A percentile compares a stretch with the other conserved stretches of the same genome.
These are phyloP conservation scores for Alethe castanea DNA, from an alignment of 2,113 vertebrate genomes.

Conservation along the genomic window DNA sequence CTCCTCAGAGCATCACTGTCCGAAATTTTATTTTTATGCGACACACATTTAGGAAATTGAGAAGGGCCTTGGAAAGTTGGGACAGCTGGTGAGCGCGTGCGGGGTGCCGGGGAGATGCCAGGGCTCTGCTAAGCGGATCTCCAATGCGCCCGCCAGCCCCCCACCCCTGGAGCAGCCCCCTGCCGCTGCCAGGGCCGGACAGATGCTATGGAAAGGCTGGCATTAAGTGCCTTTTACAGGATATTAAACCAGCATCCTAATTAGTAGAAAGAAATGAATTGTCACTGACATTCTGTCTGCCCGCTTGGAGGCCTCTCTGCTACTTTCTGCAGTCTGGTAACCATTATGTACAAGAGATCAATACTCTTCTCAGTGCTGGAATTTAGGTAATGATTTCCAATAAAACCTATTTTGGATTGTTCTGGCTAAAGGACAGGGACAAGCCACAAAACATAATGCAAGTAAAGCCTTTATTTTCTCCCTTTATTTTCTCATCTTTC, in stretches of 20 bases:
- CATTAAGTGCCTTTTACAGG: constrained; percentile 79
- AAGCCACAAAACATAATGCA: constrained; percentile 67
- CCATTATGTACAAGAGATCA: constrained; percentile 73
- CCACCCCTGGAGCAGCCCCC: constrained; percentile 61
- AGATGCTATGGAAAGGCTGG: constrained; percentile 74
- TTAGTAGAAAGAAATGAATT: constrained; percentile 76
- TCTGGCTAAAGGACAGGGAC: constrained; percentile 70
- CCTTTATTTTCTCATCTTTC: background rate
- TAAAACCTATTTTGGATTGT: constrained; percentile 75
- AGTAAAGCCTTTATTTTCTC: constrained; percentile 34
- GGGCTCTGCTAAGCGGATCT: constrained; percentile 39
- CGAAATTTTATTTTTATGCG: constrained; percentile 73
- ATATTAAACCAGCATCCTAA: constrained; percentile 80
- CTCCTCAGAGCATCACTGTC: constrained; percentile 7
- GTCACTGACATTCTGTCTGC: constrained; percentile 76
- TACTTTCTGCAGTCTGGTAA: constrained; percentile 77
- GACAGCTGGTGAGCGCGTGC: constrained; percentile 70
- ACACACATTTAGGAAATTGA: constrained; percentile 73
- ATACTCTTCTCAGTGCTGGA: constrained; percentile 68
- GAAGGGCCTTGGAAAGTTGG: constrained; percentile 69
- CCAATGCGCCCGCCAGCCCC: constrained; percentile 30
- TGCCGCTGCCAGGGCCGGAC: constrained; percentile 24
- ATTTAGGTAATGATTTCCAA: constrained; percentile 83
- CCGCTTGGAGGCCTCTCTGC: constrained; percentile 66
- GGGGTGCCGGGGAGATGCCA: constrained; percentile 43